These are phyloP conservation scores for Etia nguti DNA, from an alignment of 2,113 vertebrate genomes.

Conservation along the genomic window DNA sequence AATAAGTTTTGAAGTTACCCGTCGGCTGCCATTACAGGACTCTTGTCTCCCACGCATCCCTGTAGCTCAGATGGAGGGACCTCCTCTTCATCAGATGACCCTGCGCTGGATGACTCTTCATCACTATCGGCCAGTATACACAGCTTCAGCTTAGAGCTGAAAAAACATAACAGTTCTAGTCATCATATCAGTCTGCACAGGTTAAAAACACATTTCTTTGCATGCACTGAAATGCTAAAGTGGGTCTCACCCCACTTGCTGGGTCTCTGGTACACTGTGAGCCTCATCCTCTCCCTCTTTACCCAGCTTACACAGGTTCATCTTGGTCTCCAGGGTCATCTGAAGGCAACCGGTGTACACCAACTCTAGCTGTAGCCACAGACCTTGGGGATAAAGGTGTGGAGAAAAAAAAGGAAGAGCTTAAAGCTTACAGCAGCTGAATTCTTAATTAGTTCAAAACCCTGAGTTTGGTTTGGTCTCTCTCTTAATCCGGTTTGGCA, in stretches of 20 bases:
- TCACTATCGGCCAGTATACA: slow-evolving; percentile 80
- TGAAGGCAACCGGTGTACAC: slow-evolving; percentile 80
- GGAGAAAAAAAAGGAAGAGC: not conserved
- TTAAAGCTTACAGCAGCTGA: not conserved
- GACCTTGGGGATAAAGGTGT: slow-evolving; percentile 59
- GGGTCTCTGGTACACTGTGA: slow-evolving; percentile 35
- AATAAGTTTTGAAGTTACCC: slow-evolving; percentile 53
- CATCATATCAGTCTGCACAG: not conserved
- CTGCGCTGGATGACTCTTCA: slow-evolving; percentile 79
- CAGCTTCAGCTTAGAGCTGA: slow-evolving; percentile 59
- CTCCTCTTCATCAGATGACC: slow-evolving; percentile 82
- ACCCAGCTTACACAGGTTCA: slow-evolving; percentile 83
- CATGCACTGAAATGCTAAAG: not conserved
- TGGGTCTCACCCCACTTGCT: slow-evolving; percentile 61
- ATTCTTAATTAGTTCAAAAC: not conserved
- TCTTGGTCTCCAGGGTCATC: slow-evolving; percentile 84
- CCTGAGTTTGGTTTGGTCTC: not conserved
- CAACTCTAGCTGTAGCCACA: slow-evolving; percentile 84
- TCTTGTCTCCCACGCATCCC: slow-evolving; percentile 64
- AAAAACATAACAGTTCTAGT: not conserved
- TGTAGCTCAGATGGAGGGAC: slow-evolving; percentile 34
- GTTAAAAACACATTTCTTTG: not conserved
- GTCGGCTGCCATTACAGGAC: slow-evolving; percentile 33
- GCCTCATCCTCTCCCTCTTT: slow-evolving; percentile 74
- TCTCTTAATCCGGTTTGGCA: not conserved